phyloP scores from a whole-genome alignment of 2,113 vertebrate species.

The Chrysemys picta region DNA sequence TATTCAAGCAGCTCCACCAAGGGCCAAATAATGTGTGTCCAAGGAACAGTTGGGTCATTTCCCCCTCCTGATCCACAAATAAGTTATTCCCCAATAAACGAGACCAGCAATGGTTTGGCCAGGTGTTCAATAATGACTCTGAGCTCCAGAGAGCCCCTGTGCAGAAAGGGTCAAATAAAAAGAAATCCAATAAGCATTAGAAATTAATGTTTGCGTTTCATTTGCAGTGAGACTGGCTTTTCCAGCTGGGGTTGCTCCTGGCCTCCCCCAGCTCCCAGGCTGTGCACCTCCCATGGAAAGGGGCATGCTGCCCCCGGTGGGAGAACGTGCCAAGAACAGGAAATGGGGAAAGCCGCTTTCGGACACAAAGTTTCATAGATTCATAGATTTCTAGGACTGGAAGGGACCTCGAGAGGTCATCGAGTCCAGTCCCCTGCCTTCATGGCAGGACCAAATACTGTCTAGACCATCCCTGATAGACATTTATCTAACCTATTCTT shows the following conservation, averaged over 20 bases:
- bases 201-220: background rate
- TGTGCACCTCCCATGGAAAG: accelerated
- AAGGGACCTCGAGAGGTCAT: no score
- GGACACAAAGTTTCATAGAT: background rate
- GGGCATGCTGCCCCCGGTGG: background rate
- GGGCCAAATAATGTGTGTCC: background rate
- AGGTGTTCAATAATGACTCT: background rate
- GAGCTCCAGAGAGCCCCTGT: background rate
- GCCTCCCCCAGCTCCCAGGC: background rate
- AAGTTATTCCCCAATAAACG: slow-evolving; percentile 50
- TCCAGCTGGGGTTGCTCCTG: accelerated
- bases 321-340: background rate
- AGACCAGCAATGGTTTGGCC: slow-evolving; percentile 36
- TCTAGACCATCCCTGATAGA: no score
- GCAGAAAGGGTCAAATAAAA: background rate
- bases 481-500: no score
- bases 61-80: slow-evolving; percentile 12
- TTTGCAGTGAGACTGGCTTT: background rate
- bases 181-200: background rate
- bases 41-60: background rate
- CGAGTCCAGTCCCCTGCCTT: no score
- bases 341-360: background rate
- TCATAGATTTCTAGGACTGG: no score
- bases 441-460: no score
- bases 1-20: background rate